These are phyloP conservation scores for Clytia hemisphaerica DNA, from an alignment of 30 jellyfish, hydroid and myxozoan species.

Conservation along the genomic window DNA sequence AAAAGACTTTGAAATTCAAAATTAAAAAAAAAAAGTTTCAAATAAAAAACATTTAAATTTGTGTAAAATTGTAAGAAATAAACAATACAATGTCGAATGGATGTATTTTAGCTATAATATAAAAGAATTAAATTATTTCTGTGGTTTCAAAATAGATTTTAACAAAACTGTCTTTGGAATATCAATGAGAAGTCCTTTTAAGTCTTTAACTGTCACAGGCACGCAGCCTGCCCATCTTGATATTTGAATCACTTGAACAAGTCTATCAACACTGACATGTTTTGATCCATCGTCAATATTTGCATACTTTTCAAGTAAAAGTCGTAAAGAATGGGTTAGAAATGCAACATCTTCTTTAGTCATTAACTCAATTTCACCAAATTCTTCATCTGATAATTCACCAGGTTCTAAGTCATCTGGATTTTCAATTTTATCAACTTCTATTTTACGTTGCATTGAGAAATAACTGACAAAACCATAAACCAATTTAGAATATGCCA, in stretches of 20 bases:
- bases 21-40: too few relatives aligned
- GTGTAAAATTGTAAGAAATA: too few relatives aligned
- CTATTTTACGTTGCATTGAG: constrained; percentile 37
- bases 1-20: too few relatives aligned
- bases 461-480: constrained; percentile 52
- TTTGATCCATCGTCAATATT: neutral
- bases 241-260: constrained; percentile 58
- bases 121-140: too few relatives aligned
- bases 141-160: too few relatives aligned
- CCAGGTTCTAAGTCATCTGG: constrained; percentile 91
- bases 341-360: neutral
- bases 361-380: constrained; percentile 22
- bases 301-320: neutral
- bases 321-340: neutral
- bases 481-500: constrained; percentile 51
- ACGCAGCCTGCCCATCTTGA: constrained; percentile 73
- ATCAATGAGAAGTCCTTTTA: constrained; percentile 37
- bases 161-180: constrained; percentile 59
- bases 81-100: too few relatives aligned
- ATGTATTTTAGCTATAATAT: too few relatives aligned
- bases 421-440: constrained; percentile 30
- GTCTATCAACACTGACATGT: constrained; percentile 54
- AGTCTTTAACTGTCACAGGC: constrained; percentile 35
- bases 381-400: constrained; percentile 60
- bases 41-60: too few relatives aligned